Evolutionary conservation across 2,797 vertebrate species (phyloP), one percentile per base, ranked within the genome.

Genomic region (Clarias pachynema): DNA sequence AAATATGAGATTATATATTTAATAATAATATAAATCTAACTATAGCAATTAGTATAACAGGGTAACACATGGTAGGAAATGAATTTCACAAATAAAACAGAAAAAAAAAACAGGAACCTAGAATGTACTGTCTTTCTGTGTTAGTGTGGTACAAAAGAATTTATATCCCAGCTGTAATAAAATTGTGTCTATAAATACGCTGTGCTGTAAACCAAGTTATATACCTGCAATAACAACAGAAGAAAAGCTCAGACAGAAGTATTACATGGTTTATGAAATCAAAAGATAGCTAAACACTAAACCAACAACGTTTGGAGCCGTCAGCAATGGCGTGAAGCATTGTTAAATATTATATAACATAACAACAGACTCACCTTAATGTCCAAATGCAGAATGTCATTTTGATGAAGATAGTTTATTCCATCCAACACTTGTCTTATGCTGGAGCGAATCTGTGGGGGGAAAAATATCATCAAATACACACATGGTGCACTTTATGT

Each of bases 371-470:
- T 26, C 88, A 96, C 96, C 96, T 96, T 96, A 29, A 96, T 93
- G 86, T 96, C 96, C 83, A 96, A 89, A 87, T 96, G 94, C 79
- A 94, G 89, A 86, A 97, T 95, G 31, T 93, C 95, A 68, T 91
- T 93, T 86, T 95, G 94, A 87, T 97, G 97, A 86, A 98, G 95
- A 86, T 97, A 97, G 84, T 92, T 90, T 80, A 97, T 85, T 16
- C 98, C 98, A 80, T 98, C 97, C 22, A 99, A 92, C 69, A 99
- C 88, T 68, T 99, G 98, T 82, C 95, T 94, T 89, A 99, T 94
- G 86, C 96, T 97, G 6, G 95, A 95, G 57, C 97, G 96, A 72
- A 97, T 94, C 97, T 98, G 88, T 9, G 85, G 1, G 26, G 31
- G 4, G 0, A 37, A 4, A 37, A 31, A 34, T n/a, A 60, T 9